Evolutionary conservation across 2,113 vertebrate species (phyloP), one percentile per base, ranked within the genome.

Genomic region (Albula glossodonta): DNA sequence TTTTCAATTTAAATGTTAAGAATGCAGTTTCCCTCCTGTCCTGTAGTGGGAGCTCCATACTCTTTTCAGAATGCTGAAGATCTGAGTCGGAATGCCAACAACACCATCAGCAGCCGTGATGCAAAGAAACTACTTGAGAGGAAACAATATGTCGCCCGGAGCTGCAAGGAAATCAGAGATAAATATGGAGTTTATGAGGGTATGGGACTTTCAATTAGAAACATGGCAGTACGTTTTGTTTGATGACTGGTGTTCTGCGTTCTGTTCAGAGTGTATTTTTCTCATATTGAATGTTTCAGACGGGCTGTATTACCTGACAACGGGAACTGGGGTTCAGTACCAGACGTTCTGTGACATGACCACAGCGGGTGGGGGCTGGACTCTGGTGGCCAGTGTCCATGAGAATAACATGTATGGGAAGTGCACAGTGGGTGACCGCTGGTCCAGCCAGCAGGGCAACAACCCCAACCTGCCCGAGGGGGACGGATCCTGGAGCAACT

Each of bases 261-360:
- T 63, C 15, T 63, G 3, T 17, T 0, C 60, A 63, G 60, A 63
- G 12, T 63, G 3, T 63, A 63, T 15, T 63, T 9, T 63, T 63
- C 17, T 15, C 60, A 63, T 17, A 63, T 63, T 19, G 4, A 12
- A 63, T 19, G 10, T n/a, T 50, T 31, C 86, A 94, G 92, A 93
- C 83, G 91, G 91, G 9, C 66, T 92, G 77, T 88, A 89, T 51
- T 83, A 19, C 13, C 85, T 92, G 51, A 60, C 19, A 25, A 86
- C 66, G 1, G 60, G 78, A 5, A 22, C 56, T 1, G 89, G 90
- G 0, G 48, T 81, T 22, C 0, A 57, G 70, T 95, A 95, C 86
- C 92, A 93, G 89, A 94, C 92, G 49, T 96, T 91, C 91, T 96
- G 94, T 84, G 94, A 95, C 89, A 94, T 94, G 94, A 92, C 88